These are phyloP conservation scores for Manis javanica DNA, from an alignment of 2,797 vertebrate genomes.

Conservation along the genomic window DNA sequence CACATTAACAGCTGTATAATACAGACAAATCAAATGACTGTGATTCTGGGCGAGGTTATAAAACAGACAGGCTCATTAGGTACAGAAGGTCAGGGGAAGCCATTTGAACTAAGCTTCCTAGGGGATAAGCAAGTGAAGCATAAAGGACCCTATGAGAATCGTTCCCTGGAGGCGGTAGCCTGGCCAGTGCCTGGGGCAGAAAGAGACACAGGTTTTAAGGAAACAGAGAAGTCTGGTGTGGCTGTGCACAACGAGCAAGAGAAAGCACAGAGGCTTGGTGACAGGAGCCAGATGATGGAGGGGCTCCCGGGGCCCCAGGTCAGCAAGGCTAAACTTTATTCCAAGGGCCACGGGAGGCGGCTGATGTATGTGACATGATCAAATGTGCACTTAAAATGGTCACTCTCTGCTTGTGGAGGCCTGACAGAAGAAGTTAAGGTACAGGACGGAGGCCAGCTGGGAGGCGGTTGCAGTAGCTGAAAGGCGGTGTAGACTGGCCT, in stretches of 20 bases:
- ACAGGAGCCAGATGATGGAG: fast-evolving
- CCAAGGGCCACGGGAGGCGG: not conserved
- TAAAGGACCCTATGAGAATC: not conserved
- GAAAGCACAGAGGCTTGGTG: too few species aligned
- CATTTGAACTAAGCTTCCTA: not conserved
- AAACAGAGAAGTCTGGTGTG: not conserved
- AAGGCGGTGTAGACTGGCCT: not conserved
- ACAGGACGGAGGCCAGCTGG: not conserved
- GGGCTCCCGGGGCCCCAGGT: fast-evolving
- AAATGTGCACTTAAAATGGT: not conserved
- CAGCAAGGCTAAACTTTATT: not conserved
- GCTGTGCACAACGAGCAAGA: not conserved
- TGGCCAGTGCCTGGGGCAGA: not conserved
- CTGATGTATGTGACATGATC: too few species aligned
- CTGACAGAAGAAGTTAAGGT: fast-evolving
- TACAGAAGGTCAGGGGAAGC: not conserved
- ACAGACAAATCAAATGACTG: not conserved
- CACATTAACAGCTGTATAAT: not conserved
- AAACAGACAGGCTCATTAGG: not conserved
- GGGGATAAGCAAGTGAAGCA: not conserved
- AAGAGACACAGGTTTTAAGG: not conserved
- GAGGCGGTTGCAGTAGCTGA: too few species aligned
- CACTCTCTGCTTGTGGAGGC: fast-evolving
- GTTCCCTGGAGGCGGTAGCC: not conserved
- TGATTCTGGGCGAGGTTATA: not conserved